Conservation (phyloP, 2,797 vertebrate genomes). For the Dicrostonyx torquatus region DNA sequence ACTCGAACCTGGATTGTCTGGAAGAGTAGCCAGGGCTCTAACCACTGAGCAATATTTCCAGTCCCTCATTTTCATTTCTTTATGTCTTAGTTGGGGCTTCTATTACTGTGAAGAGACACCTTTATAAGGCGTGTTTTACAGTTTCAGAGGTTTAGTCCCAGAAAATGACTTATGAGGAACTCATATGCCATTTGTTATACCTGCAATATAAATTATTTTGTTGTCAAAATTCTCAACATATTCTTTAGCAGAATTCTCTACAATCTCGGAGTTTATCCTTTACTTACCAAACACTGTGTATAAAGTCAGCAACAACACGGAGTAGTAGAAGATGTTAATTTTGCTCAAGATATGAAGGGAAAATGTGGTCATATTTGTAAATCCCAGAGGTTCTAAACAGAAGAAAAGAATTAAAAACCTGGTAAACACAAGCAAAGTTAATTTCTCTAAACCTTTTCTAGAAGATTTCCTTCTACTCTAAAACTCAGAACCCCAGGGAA, state of each 20-base stretch:
- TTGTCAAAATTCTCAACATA: conserved; percentile 53
- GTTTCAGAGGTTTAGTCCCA: neutral
- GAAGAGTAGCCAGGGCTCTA: neutral
- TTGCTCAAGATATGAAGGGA: conserved; percentile 94
- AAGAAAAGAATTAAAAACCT: conserved; percentile 76
- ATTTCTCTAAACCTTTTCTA: conserved; percentile 62
- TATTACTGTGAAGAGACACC: too few species aligned
- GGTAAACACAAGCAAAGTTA: conserved; percentile 59
- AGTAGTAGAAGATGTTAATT: conserved; percentile 92
- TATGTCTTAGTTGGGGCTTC: neutral
- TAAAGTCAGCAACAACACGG: conserved; percentile 92
- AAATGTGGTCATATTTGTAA: conserved; percentile 85
- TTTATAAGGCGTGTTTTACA: too few species aligned
- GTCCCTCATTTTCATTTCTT: neutral
- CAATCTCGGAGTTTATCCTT: conserved; percentile 22
- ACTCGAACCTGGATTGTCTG: neutral
- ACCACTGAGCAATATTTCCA: neutral
- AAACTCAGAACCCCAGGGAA: conserved; percentile 34
- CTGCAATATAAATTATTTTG: conserved; percentile 39
- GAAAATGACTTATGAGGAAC: conserved; percentile 46
- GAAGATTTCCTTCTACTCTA: conserved; percentile 45
- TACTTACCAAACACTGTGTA: conserved; percentile 94
- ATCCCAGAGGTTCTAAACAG: conserved; percentile 85
- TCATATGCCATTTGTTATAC: neutral
- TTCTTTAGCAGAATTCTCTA: conserved; percentile 62